Evolutionary conservation across 2,888 invertebrate genomes (phyloP).

Genomic region (Tribolium freemani): DNA sequence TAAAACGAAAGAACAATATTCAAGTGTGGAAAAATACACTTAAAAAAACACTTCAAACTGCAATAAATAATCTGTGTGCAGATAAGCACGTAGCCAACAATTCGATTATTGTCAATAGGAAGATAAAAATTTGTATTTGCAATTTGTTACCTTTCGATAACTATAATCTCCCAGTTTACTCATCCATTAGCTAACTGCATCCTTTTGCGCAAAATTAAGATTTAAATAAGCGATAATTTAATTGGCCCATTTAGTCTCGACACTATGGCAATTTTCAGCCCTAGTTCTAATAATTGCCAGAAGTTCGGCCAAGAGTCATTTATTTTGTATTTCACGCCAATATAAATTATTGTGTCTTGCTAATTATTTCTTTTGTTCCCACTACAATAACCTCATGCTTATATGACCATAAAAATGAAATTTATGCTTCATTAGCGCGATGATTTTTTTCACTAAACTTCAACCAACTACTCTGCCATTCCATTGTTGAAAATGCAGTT

Average conservation of each 20-base stretch:
- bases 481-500: slow-evolving; percentile 1
- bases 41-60: slow-evolving; percentile 23
- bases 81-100: slow-evolving; percentile 33
- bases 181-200: not conserved
- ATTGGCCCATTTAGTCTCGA: slow-evolving; percentile 3
- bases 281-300: not conserved
- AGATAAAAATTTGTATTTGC: slow-evolving; percentile 16
- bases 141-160: slow-evolving; percentile 10
- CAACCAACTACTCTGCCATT: not conserved
- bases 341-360: not conserved
- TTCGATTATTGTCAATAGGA: not conserved
- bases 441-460: slow-evolving; percentile 5
- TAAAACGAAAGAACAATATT: slow-evolving; percentile 11
- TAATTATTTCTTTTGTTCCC: not conserved
- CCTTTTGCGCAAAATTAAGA: not conserved
- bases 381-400: not conserved
- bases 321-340: not conserved
- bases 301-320: not conserved
- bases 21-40: slow-evolving; percentile 22
- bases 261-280: not conserved
- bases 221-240: not conserved
- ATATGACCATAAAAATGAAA: slow-evolving; percentile 1
- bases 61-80: slow-evolving; percentile 28
- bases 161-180: slow-evolving; percentile 2
- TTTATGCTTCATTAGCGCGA: slow-evolving; percentile 10